A percentile compares a stretch with the other conserved stretches of the same genome.
phyloP scores from a whole-genome alignment of 1,140 invertebrate species.

The Tetramorium simillimum region DNA sequence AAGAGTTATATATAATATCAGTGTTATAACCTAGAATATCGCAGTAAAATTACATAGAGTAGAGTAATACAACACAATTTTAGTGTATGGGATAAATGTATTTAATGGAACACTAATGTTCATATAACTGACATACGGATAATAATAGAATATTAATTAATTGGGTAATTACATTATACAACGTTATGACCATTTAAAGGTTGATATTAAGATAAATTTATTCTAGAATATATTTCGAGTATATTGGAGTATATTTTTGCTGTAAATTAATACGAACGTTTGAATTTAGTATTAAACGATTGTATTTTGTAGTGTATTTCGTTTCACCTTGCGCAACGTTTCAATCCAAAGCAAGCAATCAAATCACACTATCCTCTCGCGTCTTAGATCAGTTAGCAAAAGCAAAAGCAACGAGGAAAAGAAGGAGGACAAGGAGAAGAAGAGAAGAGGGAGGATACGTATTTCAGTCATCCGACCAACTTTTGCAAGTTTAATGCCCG shows the following conservation, averaged over 20 bases:
- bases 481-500: constrained; percentile 84
- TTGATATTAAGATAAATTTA: background rate
- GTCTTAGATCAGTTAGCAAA: constrained; percentile 48
- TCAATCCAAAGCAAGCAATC: constrained; percentile 9
- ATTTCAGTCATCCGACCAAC: constrained; percentile 83
- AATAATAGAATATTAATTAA: constrained; percentile 26
- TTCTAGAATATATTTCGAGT: background rate
- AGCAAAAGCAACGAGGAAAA: constrained; percentile 26
- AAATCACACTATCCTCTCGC: constrained; percentile 33
- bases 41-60: background rate
- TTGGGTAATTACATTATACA: constrained; percentile 18
- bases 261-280: background rate
- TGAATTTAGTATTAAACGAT: background rate
- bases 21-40: background rate
- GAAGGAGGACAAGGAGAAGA: constrained; percentile 8
- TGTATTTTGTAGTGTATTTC: background rate
- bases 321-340: background rate
- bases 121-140: background rate
- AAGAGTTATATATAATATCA: background rate
- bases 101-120: constrained; percentile 23
- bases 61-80: background rate
- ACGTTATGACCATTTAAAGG: background rate
- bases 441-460: constrained; percentile 76
- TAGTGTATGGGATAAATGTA: background rate
- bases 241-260: background rate